Base-by-base conservation (phyloP, 2,888 invertebrate genomes). In the Diarsia dahlii region DNA sequence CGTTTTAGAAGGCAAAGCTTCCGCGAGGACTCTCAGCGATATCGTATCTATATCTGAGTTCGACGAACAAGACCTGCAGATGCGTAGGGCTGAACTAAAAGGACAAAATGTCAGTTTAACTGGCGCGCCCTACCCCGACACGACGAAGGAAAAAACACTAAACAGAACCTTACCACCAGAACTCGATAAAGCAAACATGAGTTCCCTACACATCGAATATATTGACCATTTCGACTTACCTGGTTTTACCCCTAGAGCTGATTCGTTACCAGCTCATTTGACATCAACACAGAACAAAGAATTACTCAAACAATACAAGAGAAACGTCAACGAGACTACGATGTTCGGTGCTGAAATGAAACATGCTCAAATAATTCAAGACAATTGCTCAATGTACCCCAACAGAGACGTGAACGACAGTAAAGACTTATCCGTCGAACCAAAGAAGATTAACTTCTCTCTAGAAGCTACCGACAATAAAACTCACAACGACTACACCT, bases 31-130 rank as follows among this genome's bases (percentile, higher is more conserved):
- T 0, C 94, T 98, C 9, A 98, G 98, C 90, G 98, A 98, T 86
- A 97, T 98, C 76, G 96, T 98, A 0, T 98, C 98, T 1, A 97
- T 98, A 90, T 97, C 98, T 0, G 98, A 98, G 84, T 97, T 97
- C 78, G 98, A 98, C 80, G 98, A 98, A 85, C 97, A 97, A 69
- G 97, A 97, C 89, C 89, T 95, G 71, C 96, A 97, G 74, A 97
- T 97, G 91, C 94, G 97, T 10, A 92, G 94, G 76, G 96, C 97
- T 0, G 97, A 97, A 75, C 83, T 95, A 12, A 94, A 92, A 85
- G 90, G 90, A 1, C 94, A 94, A 0, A 94, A 95, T 62, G 81
- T 89, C 9, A 95, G 92, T 78, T 73, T 94, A 3, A 84, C 90
- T 0, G 93, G 89, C 12, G 89, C 90, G 15, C 93, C 90, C 3